Evolutionary conservation across 2,113 vertebrate genomes (phyloP).

Genomic region (Pangasianodon gigas): DNA sequence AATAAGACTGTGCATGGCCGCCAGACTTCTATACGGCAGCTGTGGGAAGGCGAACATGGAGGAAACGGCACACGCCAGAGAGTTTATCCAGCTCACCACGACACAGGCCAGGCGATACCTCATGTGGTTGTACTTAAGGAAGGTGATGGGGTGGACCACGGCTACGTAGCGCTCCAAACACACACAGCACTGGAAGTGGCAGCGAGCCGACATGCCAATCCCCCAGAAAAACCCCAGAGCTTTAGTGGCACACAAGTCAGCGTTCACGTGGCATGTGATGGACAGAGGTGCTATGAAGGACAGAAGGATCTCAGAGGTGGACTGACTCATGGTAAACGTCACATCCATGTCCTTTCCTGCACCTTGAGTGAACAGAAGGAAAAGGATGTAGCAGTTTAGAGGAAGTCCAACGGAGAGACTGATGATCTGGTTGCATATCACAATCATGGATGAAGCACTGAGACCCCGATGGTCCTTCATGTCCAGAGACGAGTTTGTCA

Average conservation of each 20-base stretch:
- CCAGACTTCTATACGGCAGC: neutral
- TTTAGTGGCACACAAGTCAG: neutral
- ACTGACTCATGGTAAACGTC: neutral
- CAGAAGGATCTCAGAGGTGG: constrained; percentile 4
- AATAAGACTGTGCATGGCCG: neutral
- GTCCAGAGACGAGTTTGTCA: neutral
- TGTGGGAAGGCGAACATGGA: neutral
- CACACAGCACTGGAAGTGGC: constrained; percentile 27
- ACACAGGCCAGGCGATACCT: constrained; percentile 3
- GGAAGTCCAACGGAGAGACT: constrained; percentile 14
- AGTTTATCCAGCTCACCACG: neutral
- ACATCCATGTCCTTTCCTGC: neutral
- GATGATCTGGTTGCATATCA: neutral
- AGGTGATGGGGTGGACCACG: constrained; percentile 20
- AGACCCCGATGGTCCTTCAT: neutral
- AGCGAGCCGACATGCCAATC: neutral
- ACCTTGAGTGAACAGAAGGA: constrained; percentile 9
- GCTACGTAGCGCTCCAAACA: constrained; percentile 37
- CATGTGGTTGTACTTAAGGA: constrained; percentile 30
- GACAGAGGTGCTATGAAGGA: neutral
- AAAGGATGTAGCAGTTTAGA: constrained; percentile 11
- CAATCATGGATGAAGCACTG: neutral
- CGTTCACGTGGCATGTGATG: neutral
- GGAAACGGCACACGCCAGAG: neutral
- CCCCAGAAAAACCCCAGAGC: neutral